Base-by-base conservation (phyloP, 2,888 invertebrate species). In the Tetrapedia diversipes region DNA sequence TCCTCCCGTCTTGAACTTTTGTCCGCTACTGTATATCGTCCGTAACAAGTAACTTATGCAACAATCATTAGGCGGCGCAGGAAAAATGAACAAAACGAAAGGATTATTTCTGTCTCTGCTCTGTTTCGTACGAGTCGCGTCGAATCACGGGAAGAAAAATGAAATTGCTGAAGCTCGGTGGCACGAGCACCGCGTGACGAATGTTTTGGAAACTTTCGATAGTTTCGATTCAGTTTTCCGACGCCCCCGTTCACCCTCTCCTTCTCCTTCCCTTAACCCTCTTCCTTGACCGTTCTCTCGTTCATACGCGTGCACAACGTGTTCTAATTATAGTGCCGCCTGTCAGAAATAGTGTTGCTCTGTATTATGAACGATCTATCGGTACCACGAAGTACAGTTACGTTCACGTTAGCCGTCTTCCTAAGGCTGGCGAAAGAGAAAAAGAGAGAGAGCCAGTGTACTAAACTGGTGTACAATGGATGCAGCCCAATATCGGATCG, bases 251-350 rank as follows among this genome's bases (percentile, higher is more conserved):
- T 6, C 39, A 14, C 11, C 16, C 16, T 39, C 41, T 19, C 45
- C 43, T 34, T 49, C 22, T 43, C 22, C 22, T 37, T 24, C 51
- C n/a, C n/a, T n/a, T n/a, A n/a, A 22, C 53, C 29, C 43, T 19
- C 71, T 41, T 27, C 29, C 54, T n/a, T n/a, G 19, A 19, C 27
- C 7, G 27, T 39, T 66, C 39, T 27, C 47, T 37, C 37, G 51
- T 57, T 37, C 24, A 56, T 27, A 66, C 79, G 76, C 79, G 66
- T 78, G 65, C 79, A 64, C 80, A 86, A 86, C 74, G 84, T 81
- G 82, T 86, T 86, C 87, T 86, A 88, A 87, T 88, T 88, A 85
- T 84, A 87, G 82, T 70, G 72, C 63, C 51, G 80, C 71, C 71
- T 82, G 80, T 86, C 82, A 83, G 88, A 84, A 87, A 88, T 86